Conservation (phyloP, 2,888 invertebrate species). For the Macropis europaea region DNA sequence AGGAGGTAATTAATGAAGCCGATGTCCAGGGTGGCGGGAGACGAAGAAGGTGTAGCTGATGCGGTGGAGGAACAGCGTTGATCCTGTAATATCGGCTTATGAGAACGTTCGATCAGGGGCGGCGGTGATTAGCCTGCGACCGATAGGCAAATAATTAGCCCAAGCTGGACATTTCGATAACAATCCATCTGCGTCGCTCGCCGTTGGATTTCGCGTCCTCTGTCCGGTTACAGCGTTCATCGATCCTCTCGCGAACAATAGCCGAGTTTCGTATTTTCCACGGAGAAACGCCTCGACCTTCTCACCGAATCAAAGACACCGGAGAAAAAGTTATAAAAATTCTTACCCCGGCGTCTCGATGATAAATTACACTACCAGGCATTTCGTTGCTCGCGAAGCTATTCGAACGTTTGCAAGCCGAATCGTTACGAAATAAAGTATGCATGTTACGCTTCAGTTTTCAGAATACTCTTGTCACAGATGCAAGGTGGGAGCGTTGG, state of each 20-base stretch:
- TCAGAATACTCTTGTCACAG: too few relatives aligned
- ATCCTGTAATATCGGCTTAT: constrained; percentile 13
- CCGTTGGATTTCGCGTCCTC: neutral
- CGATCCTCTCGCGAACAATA: neutral
- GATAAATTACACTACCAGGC: too few relatives aligned
- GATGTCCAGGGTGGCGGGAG: neutral
- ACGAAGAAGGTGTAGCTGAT: neutral
- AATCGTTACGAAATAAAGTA: too few relatives aligned
- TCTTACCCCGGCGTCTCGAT: too few relatives aligned
- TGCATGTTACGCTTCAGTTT: too few relatives aligned
- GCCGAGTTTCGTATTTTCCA: neutral
- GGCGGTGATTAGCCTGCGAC: constrained; percentile 31
- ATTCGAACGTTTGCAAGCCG: too few relatives aligned
- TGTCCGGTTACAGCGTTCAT: neutral
- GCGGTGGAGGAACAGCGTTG: neutral
- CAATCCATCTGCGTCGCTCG: constrained; percentile 31
- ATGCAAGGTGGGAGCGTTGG: too few relatives aligned
- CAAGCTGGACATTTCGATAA: constrained; percentile 22
- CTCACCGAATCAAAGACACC: too few relatives aligned
- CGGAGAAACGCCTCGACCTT: too few relatives aligned
- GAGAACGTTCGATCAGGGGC: constrained; percentile 2
- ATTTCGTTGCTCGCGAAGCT: too few relatives aligned
- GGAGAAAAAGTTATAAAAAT: too few relatives aligned
- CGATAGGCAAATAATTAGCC: constrained; percentile 41
- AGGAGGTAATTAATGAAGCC: constrained; percentile 8